Evolutionary conservation across 2,888 invertebrate genomes (phyloP).

Genomic region (Neoitamus cyanurus): DNA sequence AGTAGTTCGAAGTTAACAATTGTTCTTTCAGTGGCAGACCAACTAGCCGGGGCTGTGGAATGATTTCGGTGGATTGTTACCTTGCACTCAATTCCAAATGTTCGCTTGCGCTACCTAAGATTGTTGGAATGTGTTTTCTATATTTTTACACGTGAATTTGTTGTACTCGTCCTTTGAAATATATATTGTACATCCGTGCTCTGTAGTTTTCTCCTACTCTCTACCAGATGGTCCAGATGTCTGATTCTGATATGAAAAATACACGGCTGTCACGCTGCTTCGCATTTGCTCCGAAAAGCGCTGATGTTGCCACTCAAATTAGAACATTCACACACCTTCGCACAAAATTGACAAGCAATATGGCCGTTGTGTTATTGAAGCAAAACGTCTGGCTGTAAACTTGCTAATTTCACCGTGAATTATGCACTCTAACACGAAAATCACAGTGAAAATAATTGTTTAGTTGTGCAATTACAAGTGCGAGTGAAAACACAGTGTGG

Average conservation of each 20-base stretch:
- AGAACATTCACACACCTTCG: neutral
- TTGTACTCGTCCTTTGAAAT: neutral
- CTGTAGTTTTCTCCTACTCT: neutral
- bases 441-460: neutral
- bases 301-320: neutral
- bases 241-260: neutral
- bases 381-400: slow-evolving; percentile 48
- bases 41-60: slow-evolving; percentile 53
- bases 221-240: neutral
- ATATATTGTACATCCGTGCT: neutral
- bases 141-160: neutral
- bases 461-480: slow-evolving; percentile 33
- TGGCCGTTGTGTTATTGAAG: slow-evolving; percentile 50
- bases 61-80: neutral
- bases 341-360: slow-evolving; percentile 46
- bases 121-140: neutral
- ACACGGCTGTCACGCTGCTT: neutral
- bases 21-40: slow-evolving; percentile 60
- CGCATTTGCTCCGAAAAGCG: neutral
- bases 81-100: neutral
- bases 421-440: slow-evolving; percentile 41
- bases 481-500: neutral
- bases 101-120: neutral
- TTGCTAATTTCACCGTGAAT: slow-evolving; percentile 39
- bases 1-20: neutral